Conservation (phyloP, 2,888 invertebrate species). For the Hybos culiciformis region DNA sequence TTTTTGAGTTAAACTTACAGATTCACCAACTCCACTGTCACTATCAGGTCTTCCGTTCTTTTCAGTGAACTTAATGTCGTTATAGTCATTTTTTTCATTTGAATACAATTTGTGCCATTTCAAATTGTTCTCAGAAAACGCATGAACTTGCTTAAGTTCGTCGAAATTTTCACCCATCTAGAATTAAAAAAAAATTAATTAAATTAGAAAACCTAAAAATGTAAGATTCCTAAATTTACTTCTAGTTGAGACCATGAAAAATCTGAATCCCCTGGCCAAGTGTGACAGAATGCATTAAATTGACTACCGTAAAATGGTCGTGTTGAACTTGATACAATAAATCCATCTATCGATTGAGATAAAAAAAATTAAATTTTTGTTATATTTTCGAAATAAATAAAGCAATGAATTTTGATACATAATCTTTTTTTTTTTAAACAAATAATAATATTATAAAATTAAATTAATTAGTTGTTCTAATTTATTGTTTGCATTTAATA, state of each 20-base stretch:
- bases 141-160: conserved; percentile 4
- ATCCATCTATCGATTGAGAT: conserved; percentile 13
- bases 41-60: conserved; percentile 15
- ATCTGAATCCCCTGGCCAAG: conserved; percentile 19
- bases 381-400: too few species aligned
- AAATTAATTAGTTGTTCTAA: too few species aligned
- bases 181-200: not conserved
- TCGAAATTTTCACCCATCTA: not conserved
- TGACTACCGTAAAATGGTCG: conserved; percentile 18
- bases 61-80: conserved; percentile 4
- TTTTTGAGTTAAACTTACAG: too few species aligned
- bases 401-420: too few species aligned
- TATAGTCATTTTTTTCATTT: not conserved
- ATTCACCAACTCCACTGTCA: conserved; percentile 18
- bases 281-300: conserved; percentile 17
- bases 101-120: conserved; percentile 10
- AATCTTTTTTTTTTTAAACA: too few species aligned
- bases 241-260: conserved; percentile 19
- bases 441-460: too few species aligned
- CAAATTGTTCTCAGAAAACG: conserved; percentile 5
- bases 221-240: not conserved
- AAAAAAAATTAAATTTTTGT: not conserved
- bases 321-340: conserved; percentile 17
- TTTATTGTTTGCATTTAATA: not conserved
- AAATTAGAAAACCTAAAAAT: not conserved